Evolutionary conservation across 2,888 invertebrate genomes (phyloP).

Genomic region (Lasioglossum vierecki): DNA sequence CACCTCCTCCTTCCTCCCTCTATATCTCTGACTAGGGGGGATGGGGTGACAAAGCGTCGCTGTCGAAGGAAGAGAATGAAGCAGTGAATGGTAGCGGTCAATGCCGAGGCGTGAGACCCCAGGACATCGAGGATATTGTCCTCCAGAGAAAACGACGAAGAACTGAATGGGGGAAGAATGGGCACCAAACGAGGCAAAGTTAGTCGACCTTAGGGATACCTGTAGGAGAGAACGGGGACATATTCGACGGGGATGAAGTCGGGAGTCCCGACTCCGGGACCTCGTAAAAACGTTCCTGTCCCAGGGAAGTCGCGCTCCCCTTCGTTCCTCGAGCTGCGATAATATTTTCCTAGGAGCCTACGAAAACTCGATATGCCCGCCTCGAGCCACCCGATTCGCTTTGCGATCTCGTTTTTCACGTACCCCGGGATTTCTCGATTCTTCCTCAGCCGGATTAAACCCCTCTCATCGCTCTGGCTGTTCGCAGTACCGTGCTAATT

Average conservation of each 20-base stretch:
- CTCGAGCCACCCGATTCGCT: constrained; percentile 20
- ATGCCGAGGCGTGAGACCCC: constrained; percentile 81
- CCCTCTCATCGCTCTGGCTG: neutral
- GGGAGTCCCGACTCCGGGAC: constrained; percentile 6
- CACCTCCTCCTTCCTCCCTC: neutral
- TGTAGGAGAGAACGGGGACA: constrained; percentile 19
- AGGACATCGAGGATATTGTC: constrained; percentile 70
- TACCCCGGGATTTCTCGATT: constrained; percentile 25
- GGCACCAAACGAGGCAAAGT: constrained; percentile 77
- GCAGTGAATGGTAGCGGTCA: constrained; percentile 76
- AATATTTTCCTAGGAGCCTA: constrained; percentile 77
- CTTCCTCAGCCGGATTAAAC: constrained; percentile 36
- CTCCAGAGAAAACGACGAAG: constrained; percentile 76
- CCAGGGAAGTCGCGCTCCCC: constrained; percentile 44
- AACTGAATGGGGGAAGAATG: constrained; percentile 79
- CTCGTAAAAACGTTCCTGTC: constrained; percentile 56
- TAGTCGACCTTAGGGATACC: constrained; percentile 60
- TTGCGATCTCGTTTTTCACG: constrained; percentile 52
- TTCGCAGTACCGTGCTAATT: neutral
- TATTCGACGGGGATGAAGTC: constrained; percentile 33
- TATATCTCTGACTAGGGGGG: constrained; percentile 52
- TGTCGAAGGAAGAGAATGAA: constrained; percentile 80
- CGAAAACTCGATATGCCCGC: constrained; percentile 65
- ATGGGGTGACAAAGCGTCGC: constrained; percentile 70
- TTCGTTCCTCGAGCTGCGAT: constrained; percentile 65